Base-by-base conservation (phyloP, 2,888 invertebrate genomes). In the Chrysina gloriosa region DNA sequence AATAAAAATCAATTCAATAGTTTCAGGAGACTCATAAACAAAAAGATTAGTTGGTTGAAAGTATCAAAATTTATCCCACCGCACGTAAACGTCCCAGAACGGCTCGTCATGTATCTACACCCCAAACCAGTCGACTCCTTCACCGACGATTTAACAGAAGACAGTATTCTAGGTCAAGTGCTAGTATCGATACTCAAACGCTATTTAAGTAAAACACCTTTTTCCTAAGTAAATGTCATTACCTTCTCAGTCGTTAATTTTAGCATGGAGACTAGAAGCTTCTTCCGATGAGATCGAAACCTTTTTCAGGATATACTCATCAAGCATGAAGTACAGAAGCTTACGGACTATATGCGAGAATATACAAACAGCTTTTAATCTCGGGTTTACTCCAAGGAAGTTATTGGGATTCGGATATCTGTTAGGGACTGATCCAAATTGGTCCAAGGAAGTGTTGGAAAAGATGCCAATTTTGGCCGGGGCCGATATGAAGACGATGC, bases 331-430 rank as follows among this genome's bases (percentile, higher is more conserved):
- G 2, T 79, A 84, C 71, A 86, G 83, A 76, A 86, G 86, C 72
- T 84, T 87, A 63, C 73, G 77, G 23, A 79, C 84, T 1, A 84
- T 91, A 3, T 85, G 85, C 75, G 83, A 86, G 77, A 85, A 87
- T 63, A 80, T 91, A 11, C 77, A 85, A 29, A 73, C 89, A 68
- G 86, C 90, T 1, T 80, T 86, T 70, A 84, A 87, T 2, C 81
- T 92, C 0, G 86, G 88, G 42, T 87, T 90, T 71, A 78, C 86
- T 3, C 77, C 78, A 14, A 83, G 84, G 6, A 82, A 82, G 72
- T 85, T 93, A 7, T 82, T 84, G 70, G 86, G 86, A 67, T 86
- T 89, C 80, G 86, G 86, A 0, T 91, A 88, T 71, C 77, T 92
- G 1, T 79, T 90, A 48, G 83, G 86, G 56, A 83, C 84, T 0